Evolutionary conservation across 2,113 vertebrate species (phyloP).

Genomic region (Nibea albiflora): DNA sequence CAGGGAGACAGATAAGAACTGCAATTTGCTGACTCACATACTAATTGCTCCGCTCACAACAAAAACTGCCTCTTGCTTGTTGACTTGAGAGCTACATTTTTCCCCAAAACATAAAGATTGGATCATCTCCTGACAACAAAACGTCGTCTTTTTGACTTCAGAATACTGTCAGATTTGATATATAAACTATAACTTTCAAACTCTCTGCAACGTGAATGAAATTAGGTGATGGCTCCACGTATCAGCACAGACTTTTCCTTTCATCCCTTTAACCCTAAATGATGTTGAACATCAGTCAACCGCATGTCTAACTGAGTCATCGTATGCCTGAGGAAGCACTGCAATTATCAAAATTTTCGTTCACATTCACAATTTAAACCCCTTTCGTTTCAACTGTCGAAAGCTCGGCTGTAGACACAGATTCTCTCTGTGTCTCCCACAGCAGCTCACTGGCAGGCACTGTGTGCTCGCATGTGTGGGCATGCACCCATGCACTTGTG

Average conservation of each 20-base stretch:
- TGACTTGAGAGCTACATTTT: slow-evolving; percentile 23
- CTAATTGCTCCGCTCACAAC: slow-evolving; percentile 42
- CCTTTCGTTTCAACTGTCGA: slow-evolving; percentile 23
- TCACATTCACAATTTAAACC: slow-evolving; percentile 51
- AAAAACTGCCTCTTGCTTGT: slow-evolving; percentile 14
- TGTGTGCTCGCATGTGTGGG: slow-evolving; percentile 22
- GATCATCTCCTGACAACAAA: slow-evolving; percentile 5
- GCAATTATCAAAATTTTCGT: slow-evolving; percentile 47
- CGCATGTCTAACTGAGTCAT: slow-evolving; percentile 31
- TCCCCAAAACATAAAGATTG: slow-evolving; percentile 8
- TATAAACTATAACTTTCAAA: neutral
- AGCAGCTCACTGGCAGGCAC: slow-evolving; percentile 40
- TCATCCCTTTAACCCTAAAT: slow-evolving; percentile 39
- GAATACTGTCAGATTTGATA: slow-evolving; percentile 7
- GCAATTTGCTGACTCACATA: slow-evolving; percentile 56
- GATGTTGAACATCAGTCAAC: slow-evolving; percentile 38
- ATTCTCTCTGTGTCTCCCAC: slow-evolving; percentile 21
- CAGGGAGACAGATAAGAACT: slow-evolving; percentile 52
- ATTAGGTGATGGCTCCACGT: slow-evolving; percentile 34
- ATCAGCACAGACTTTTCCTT: slow-evolving; percentile 27
- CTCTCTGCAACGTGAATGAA: slow-evolving; percentile 46
- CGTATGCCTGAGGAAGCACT: slow-evolving; percentile 58
- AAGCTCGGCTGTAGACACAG: slow-evolving; percentile 23
- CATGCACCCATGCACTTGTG: slow-evolving; percentile 25
- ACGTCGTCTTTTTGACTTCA: slow-evolving; percentile 22